These are phyloP conservation scores for Drosophila lowei DNA, from an alignment of 1,140 invertebrate genomes.

Conservation along the genomic window DNA sequence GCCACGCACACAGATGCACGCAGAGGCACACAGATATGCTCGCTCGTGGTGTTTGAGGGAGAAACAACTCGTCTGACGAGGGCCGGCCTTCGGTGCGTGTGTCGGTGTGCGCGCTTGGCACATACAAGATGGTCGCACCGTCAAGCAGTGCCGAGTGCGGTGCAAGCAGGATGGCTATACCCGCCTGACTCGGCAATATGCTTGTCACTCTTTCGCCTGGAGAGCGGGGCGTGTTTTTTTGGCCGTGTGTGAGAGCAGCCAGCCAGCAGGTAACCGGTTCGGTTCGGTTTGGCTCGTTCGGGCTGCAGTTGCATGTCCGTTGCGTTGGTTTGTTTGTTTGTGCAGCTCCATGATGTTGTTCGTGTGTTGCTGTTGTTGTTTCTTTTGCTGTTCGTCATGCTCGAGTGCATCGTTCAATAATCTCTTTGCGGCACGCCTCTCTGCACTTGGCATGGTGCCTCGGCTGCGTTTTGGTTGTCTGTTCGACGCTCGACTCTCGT, in stretches of 20 bases:
- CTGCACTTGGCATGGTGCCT: conserved; percentile 74
- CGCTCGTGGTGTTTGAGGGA: conserved; percentile 10
- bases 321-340: conserved; percentile 54
- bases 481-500: conserved; percentile 8
- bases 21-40: conserved; percentile 4
- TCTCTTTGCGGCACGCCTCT: conserved; percentile 77
- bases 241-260: conserved; percentile 53
- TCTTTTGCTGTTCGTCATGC: conserved; percentile 56
- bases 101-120: conserved; percentile 53
- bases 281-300: conserved; percentile 37
- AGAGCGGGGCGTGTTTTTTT: conserved; percentile 75
- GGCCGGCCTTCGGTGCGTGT: conserved; percentile 56
- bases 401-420: conserved; percentile 82
- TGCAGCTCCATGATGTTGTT: conserved; percentile 25
- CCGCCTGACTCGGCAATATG: conserved; percentile 49
- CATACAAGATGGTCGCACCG: conserved; percentile 76
- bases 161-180: conserved; percentile 33
- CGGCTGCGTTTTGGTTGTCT: conserved; percentile 46
- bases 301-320: conserved; percentile 63
- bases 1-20: background rate
- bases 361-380: conserved; percentile 22
- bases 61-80: conserved; percentile 65
- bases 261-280: conserved; percentile 64
- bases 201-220: conserved; percentile 68
- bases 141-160: conserved; percentile 30